These are phyloP conservation scores for Fistularia tabacaria DNA, from an alignment of 2,797 vertebrate genomes.

Conservation along the genomic window DNA sequence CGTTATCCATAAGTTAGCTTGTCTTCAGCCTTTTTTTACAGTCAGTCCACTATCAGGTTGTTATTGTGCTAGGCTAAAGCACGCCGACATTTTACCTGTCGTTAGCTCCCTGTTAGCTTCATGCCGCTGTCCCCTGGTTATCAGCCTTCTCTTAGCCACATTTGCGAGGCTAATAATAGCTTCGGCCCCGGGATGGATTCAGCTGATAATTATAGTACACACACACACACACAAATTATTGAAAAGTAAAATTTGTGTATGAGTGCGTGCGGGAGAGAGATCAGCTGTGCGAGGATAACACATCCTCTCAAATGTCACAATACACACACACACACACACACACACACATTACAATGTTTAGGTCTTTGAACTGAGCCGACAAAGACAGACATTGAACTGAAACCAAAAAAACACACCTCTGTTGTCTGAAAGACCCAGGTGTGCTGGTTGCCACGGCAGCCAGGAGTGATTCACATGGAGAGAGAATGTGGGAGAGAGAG, in stretches of 20 bases:
- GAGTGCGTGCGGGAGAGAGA: too few species aligned
- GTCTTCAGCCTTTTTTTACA: too few species aligned
- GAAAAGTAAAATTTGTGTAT: too few species aligned
- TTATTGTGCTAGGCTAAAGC: background rate
- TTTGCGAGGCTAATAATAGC: slow-evolving; percentile 53
- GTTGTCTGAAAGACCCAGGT: slow-evolving; percentile 54
- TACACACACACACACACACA: slow-evolving; percentile 6
- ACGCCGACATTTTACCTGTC: background rate
- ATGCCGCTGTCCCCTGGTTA: slow-evolving; percentile 5
- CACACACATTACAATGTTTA: slow-evolving; percentile 16
- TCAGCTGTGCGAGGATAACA: too few species aligned
- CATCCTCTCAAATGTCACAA: background rate
- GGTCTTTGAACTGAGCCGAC: background rate
- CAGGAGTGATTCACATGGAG: slow-evolving; percentile 26
- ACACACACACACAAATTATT: slow-evolving; percentile 25
- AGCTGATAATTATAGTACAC: slow-evolving; percentile 61
- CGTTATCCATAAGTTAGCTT: too few species aligned
- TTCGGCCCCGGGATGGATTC: slow-evolving; percentile 24
- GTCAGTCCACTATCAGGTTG: too few species aligned
- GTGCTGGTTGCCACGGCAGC: slow-evolving; percentile 42
- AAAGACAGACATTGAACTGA: background rate
- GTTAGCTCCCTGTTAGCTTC: slow-evolving; percentile 17
- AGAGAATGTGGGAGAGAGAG: background rate
- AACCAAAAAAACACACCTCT: slow-evolving; percentile 15
- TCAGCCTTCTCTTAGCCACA: slow-evolving; percentile 34